phyloP scores from a whole-genome alignment of 23 tunicate genomes.

The Trididemnum clinides region DNA sequence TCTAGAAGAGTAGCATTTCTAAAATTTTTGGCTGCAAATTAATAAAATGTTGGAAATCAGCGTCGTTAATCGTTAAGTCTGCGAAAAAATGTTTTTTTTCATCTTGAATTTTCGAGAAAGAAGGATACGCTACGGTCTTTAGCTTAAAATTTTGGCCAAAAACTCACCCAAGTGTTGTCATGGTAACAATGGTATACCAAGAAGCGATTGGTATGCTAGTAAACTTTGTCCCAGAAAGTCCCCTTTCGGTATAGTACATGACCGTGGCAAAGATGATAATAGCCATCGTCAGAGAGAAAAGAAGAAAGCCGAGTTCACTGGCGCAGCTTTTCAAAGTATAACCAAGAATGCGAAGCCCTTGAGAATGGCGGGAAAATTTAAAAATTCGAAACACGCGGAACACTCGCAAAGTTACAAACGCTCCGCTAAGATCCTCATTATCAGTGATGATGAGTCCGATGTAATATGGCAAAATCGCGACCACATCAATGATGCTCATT shows the following conservation, averaged over 20 bases:
- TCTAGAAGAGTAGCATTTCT: no score
- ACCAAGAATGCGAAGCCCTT: constrained; percentile 94
- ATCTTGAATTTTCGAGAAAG: no score
- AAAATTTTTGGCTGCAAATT: no score
- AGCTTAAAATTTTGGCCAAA: no score
- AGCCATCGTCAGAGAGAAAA: constrained; percentile 96
- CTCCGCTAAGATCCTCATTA: constrained; percentile 98
- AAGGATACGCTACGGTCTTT: neutral
- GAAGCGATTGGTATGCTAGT: constrained; percentile 88
- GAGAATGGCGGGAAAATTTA: constrained; percentile 98
- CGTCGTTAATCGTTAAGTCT: no score
- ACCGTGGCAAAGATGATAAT: constrained; percentile 99
- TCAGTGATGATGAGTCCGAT: constrained; percentile 94
- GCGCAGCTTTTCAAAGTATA: constrained; percentile 98
- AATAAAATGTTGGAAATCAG: no score
- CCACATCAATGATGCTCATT: constrained; percentile 99
- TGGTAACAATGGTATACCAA: constrained; percentile 99
- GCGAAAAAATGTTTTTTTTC: no score
- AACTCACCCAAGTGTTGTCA: constrained; percentile 98
- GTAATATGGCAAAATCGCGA: constrained; percentile 96
- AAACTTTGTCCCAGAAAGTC: constrained; percentile 69
- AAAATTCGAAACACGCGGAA: constrained; percentile 99
- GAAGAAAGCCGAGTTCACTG: constrained; percentile 88
- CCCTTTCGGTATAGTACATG: constrained; percentile 98
- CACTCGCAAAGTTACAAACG: constrained; percentile 99